Evolutionary conservation across 2,113 vertebrate genomes (phyloP), one percentile per base, ranked within the genome.

Genomic region (Lontra canadensis): DNA sequence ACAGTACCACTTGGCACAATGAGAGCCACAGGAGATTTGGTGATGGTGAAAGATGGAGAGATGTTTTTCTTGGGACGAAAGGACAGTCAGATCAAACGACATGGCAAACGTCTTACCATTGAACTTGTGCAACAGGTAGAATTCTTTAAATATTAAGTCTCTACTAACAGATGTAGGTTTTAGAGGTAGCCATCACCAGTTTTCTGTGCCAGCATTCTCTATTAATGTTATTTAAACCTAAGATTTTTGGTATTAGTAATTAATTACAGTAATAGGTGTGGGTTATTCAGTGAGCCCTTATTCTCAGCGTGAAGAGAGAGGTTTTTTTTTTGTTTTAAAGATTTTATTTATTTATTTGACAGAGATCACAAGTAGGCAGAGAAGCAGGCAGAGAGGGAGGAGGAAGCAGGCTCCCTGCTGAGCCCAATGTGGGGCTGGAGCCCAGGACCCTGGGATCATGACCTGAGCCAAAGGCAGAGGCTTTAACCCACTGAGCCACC

Each of bases 1-100:
- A 96, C 84, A 0, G 79, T 99, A 15, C 97, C 98, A 13, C 88
- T 97, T 5, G 99, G 99, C 92, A 99, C 98, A 1, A 99, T 99
- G 99, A 99, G 99, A 98, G 99, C 98, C 36, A 99, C 99, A 0
- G 99, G 99, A 61, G 99, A 99, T 98, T 99, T 99, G 98, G 99
- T 99, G 86, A 98, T 92, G 57, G 96, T 99, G 78, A 97, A 89
- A 93, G 97, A 98, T 13, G 80, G 93, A 1, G 87, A 99, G 59
- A 97, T 99, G 55, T 99, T 98, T 98, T 99, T 99, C 98, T 90
- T 99, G 97, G 99, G 99, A 63, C 98, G 99, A 9, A 99, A 99
- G 96, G 99, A 99, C 98, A 98, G 99, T 80, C 99, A 99, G 91
- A 98, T 99, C 71, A 99, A 99, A 98, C 99, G 99, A 9, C 99